phyloP scores from a whole-genome alignment of 2,888 invertebrate genomes.

The Polyploca ridens region DNA sequence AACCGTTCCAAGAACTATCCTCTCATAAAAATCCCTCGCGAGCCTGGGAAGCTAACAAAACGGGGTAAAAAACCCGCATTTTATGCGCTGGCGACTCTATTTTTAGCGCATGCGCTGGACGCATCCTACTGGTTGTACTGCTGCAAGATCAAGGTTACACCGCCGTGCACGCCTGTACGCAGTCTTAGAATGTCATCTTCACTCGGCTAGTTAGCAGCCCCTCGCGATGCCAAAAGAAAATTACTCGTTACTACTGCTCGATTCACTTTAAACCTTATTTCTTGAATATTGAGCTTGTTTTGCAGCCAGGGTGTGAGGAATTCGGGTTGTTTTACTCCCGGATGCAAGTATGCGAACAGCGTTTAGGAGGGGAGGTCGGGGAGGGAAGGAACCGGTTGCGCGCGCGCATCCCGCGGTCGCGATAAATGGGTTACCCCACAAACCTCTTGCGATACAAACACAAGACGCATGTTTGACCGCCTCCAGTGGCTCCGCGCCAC shows the following conservation, averaged over 20 bases:
- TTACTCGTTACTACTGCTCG: slow-evolving; percentile 28
- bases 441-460: slow-evolving; percentile 79
- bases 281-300: slow-evolving; percentile 32
- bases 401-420: slow-evolving; percentile 61
- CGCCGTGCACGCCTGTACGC: slow-evolving; percentile 51
- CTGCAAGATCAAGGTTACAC: slow-evolving; percentile 79
- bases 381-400: slow-evolving; percentile 66
- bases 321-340: slow-evolving; percentile 62
- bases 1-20: slow-evolving; percentile 58
- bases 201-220: slow-evolving; percentile 57
- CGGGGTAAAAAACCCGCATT: slow-evolving; percentile 71
- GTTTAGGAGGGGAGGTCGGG: slow-evolving; percentile 42
- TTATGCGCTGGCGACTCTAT: slow-evolving; percentile 72
- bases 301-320: slow-evolving; percentile 25
- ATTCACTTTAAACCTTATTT: slow-evolving; percentile 46
- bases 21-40: slow-evolving; percentile 61
- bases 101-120: slow-evolving; percentile 72
- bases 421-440: slow-evolving; percentile 83
- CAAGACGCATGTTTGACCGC: slow-evolving; percentile 28
- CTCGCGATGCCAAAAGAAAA: slow-evolving; percentile 49
- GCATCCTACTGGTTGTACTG: slow-evolving; percentile 76
- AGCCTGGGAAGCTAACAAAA: slow-evolving; percentile 71
- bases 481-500: slow-evolving; percentile 25
- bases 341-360: slow-evolving; percentile 67
- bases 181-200: slow-evolving; percentile 62